Evolutionary conservation across 2,888 invertebrate genomes (phyloP).

Genomic region (Stictocephala bisonia): DNA sequence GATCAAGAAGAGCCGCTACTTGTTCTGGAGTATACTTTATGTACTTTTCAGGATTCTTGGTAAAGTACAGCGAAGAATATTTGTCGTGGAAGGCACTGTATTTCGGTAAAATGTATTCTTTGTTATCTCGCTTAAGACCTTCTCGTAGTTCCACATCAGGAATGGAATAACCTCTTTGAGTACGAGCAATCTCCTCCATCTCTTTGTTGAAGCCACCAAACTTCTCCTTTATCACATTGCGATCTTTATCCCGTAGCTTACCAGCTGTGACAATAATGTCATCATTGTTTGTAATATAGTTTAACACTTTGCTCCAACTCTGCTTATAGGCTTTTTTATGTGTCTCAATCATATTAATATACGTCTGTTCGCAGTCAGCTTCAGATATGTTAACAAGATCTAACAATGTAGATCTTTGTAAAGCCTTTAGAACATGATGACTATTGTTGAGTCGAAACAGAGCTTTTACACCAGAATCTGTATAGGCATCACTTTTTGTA

Average conservation of each 20-base stretch:
- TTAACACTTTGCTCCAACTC: constrained; percentile 84
- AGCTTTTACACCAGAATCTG: constrained; percentile 85
- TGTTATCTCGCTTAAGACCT: constrained; percentile 89
- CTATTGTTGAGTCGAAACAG: constrained; percentile 95
- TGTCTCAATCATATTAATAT: constrained; percentile 87
- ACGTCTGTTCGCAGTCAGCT: constrained; percentile 86
- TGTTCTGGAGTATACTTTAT: constrained; percentile 89
- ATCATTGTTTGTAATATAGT: constrained; percentile 77
- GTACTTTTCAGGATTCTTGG: constrained; percentile 94
- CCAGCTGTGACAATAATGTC: constrained; percentile 72
- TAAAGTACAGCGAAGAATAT: constrained; percentile 81
- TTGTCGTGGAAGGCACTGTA: constrained; percentile 85
- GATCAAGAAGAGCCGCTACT: constrained; percentile 84
- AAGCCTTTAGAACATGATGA: constrained; percentile 92
- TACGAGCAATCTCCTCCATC: constrained; percentile 87
- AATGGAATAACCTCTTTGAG: constrained; percentile 91
- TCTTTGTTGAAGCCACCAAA: constrained; percentile 96
- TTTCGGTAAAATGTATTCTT: constrained; percentile 86
- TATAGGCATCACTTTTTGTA: constrained; percentile 92
- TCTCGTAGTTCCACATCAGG: constrained; percentile 92
- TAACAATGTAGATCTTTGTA: constrained; percentile 85
- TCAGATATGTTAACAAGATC: constrained; percentile 85
- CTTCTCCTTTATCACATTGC: constrained; percentile 87
- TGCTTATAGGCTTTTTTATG: constrained; percentile 80
- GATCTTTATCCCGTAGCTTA: constrained; percentile 86